Evolutionary conservation across 92 coral and sea anemone species (phyloP).

Genomic region (Paragorgia papillata): DNA sequence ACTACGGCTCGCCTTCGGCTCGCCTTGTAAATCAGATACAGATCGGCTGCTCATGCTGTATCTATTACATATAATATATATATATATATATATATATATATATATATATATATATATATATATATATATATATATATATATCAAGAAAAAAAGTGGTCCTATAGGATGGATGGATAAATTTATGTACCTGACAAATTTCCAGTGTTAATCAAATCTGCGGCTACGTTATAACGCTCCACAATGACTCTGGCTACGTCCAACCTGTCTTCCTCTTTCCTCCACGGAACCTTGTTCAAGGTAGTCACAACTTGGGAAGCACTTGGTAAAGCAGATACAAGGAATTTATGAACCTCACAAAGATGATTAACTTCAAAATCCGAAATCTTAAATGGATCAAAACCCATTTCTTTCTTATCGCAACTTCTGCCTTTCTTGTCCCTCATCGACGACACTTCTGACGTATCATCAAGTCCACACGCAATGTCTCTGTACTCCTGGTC

Average conservation of each 20-base stretch:
- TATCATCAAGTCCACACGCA: not conserved
- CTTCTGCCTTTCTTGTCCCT: not conserved
- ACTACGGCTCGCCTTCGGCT: too few species aligned
- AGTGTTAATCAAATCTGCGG: not conserved
- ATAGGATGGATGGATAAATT: too few species aligned
- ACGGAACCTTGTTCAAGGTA: not conserved
- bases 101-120: too few species aligned
- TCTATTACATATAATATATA: too few species aligned
- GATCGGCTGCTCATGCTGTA: too few species aligned
- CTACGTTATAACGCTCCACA: not conserved
- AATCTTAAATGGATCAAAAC: slow-evolving; percentile 7
- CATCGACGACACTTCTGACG: slow-evolving; percentile 36
- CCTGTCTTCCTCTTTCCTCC: not conserved
- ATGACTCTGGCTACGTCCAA: not conserved
- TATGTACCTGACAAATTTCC: slow-evolving; percentile 23
- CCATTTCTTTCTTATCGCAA: not conserved
- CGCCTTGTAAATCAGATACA: too few species aligned
- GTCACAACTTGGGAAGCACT: slow-evolving; percentile 7
- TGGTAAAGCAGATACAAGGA: slow-evolving; percentile 25
- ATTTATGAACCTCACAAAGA: slow-evolving; percentile 27
- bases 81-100: too few species aligned
- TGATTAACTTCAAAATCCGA: not conserved
- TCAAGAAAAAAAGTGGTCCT: too few species aligned
- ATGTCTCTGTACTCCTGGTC: slow-evolving; percentile 78
- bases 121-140: too few species aligned